phyloP scores from a whole-genome alignment of 2,113 vertebrate species.

The Seriola dumerili region DNA sequence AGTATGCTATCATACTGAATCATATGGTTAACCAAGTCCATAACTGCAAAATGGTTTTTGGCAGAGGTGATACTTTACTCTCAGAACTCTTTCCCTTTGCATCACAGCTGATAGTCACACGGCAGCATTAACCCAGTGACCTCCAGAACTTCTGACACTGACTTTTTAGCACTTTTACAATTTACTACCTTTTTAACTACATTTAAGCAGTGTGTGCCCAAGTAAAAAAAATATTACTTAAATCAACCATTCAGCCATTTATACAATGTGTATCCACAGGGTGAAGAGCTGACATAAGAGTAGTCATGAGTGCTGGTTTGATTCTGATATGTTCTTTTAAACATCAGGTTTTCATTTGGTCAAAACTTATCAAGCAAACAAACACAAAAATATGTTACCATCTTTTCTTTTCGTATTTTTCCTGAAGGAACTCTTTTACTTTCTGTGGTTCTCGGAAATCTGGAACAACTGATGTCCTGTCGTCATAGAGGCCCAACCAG shows the following conservation, averaged over 20 bases:
- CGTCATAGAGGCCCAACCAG: conserved; percentile 98
- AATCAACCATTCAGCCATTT: background rate
- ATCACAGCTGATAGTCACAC: conserved; percentile 17
- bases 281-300: background rate
- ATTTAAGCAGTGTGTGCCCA: background rate
- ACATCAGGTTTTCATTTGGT: background rate
- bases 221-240: background rate
- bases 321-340: background rate
- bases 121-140: background rate
- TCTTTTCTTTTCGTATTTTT: conserved; percentile 99
- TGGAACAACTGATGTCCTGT: conserved; percentile 96
- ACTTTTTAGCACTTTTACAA: background rate
- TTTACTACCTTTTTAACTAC: background rate
- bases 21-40: conserved; percentile 51
- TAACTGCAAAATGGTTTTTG: conserved; percentile 26
- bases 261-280: background rate
- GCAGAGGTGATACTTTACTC: conserved; percentile 13
- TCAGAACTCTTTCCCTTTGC: conserved; percentile 2
- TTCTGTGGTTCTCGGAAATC: conserved; percentile 99
- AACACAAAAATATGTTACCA: conserved; percentile 85
- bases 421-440: conserved; percentile 99
- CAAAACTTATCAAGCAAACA: conserved; percentile 33
- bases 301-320: background rate
- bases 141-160: background rate
- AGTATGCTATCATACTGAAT: conserved; percentile 37